These are phyloP conservation scores for Anthophora plumipes DNA, from an alignment of 2,888 invertebrate genomes.

Conservation along the genomic window DNA sequence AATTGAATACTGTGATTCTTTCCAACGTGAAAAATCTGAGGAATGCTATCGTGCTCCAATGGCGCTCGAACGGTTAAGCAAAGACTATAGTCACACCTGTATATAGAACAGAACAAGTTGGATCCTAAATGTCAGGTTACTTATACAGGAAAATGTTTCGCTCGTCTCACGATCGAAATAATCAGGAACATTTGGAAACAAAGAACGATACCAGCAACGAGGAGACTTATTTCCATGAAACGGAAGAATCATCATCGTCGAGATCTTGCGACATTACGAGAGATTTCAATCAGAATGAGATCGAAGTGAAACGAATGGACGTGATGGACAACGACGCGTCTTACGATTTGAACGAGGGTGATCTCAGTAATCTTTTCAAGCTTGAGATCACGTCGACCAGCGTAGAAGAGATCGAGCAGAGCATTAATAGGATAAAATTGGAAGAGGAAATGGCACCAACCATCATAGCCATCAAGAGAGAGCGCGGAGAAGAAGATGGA, in stretches of 20 bases:
- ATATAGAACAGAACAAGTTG: too few relatives aligned
- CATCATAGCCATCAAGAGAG: constrained; percentile 59
- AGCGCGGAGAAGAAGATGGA: constrained; percentile 63
- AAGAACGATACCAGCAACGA: neutral
- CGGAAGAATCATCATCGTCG: neutral
- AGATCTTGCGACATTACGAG: neutral
- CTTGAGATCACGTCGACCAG: constrained; percentile 67
- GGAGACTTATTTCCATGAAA: neutral
- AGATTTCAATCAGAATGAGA: constrained; percentile 47
- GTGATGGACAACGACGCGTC: constrained; percentile 51
- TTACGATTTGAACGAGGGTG: constrained; percentile 63
- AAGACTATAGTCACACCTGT: too few relatives aligned
- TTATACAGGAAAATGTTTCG: neutral
- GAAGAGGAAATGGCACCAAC: constrained; percentile 70
- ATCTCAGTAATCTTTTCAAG: constrained; percentile 71
- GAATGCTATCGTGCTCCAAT: too few relatives aligned
- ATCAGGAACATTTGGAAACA: neutral
- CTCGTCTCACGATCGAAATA: constrained; percentile 2
- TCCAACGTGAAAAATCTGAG: too few relatives aligned
- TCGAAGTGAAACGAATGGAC: constrained; percentile 37
- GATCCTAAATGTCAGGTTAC: neutral
- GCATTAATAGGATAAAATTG: constrained; percentile 72
- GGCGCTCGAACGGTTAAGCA: too few relatives aligned
- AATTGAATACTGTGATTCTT: too few relatives aligned
- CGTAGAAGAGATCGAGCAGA: constrained; percentile 68